Base-by-base conservation (phyloP, 2,888 invertebrate genomes). In the Lithodes maja region DNA sequence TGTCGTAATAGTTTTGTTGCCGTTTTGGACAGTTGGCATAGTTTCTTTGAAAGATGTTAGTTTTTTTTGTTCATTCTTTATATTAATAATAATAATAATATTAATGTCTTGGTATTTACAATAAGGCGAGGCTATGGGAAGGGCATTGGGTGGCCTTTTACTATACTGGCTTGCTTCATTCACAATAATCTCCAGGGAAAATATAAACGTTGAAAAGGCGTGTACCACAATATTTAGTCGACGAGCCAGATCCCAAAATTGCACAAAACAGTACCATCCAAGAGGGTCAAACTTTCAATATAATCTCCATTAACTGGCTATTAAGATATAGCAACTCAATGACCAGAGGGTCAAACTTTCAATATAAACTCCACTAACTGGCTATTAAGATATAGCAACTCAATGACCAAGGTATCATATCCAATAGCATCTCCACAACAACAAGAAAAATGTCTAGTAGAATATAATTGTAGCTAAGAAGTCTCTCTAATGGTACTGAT, bases 1-100 rank as follows among this genome's bases (percentile, higher is more conserved):
- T 83, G 33, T 82, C 49, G 69, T 69, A 69, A 68, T 54, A 53
- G 54, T 80, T 12, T 71, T 71, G 71, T 85, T 85, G 85, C 85
- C 85, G 53, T 78, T 85, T 68, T 85, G 85, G 85, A 85, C 79
- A 79, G 85, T 33, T 85, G 85, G 79, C 80, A 68, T 79, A n/a
- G 71, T 71, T 71, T n/a, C 71, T 17, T 71, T 80, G n/a, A 55
- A 15, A 84, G 68, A 80, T 53, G 80, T 80, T 80, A 85, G 79
- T 80, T 71, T 71, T 71, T 71, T n/a, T 9, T 33, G 5, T 68
- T 53, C n/a, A 75, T 17, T 54, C 55, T 68, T 83, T 54, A 71
- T 85, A 85, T 80, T 52, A 71, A 85, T 69, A 80, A 53, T 49
- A 78, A 80, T 75, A 71, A 9, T 61, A 68, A 69, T 54, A 68